Base-by-base conservation (phyloP, 2,797 vertebrate genomes). In the Percopsis omiscomaycus region DNA sequence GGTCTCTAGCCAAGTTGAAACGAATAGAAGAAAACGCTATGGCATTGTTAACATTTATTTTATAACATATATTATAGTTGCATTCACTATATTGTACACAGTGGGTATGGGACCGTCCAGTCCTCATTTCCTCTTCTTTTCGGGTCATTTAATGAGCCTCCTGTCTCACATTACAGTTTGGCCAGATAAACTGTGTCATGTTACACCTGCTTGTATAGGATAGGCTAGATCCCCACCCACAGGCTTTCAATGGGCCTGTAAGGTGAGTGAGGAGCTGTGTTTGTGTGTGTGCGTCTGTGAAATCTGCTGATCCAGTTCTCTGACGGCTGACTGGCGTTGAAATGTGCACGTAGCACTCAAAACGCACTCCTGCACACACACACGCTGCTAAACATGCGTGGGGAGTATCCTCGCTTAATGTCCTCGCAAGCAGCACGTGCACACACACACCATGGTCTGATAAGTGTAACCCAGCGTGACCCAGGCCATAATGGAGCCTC, bases 401-500 rank as follows among this genome's bases (percentile, higher is more conserved):
- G 8, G 37, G 8, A 42, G 37, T 42, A 42, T 42, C 6, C 12
- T 3, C 9, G 32, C 55, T 44, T 16, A 82, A 83, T 73, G 74
- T 86, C 68, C 53, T 72, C 50, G 53, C 16, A 58, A 28, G 37
- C 60, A 61, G 27, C 8, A 11, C 49, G 3, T 61, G 57, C 57
- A 27, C 32, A 30, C 37, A 67, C 66, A 78, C 71, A 82, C 75
- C 72, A 64, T 62, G 77, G 66, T 83, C 73, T 79, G 87, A 86
- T 89, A 85, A 85, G 84, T 72, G 82, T 78, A 60, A 82, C 63
- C 65, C 85, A 80, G 85, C 73, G 82, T 88, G 88, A 89, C 88
- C 82, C 30, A 0, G 51, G 15, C 60, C 58, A 70, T 85, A 82
- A 88, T 89, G 73, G 87, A 82, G 78, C 61, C 84, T 78, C 74